Conservation (phyloP, 2,797 vertebrate genomes). For the Fringilla coelebs region DNA sequence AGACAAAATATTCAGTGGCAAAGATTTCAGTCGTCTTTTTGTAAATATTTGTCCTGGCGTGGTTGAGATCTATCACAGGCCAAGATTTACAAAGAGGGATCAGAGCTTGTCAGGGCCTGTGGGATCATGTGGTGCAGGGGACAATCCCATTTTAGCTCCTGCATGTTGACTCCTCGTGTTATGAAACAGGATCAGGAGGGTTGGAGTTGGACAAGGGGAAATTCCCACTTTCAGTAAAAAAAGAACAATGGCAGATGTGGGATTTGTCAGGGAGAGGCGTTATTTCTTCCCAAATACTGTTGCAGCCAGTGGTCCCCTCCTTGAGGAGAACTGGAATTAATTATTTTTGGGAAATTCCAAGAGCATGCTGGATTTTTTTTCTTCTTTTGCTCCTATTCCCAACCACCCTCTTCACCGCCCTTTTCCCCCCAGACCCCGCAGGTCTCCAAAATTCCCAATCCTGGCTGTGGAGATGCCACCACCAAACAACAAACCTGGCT, state of each 20-base stretch:
- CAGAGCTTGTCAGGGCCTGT: background rate
- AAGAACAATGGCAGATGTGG: background rate
- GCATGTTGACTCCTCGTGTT: fast-evolving
- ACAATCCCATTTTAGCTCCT: background rate
- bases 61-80: background rate
- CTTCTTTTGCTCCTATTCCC: background rate
- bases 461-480: background rate
- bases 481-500: background rate
- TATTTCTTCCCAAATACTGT: background rate
- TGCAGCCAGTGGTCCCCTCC: too few species aligned
- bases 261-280: background rate
- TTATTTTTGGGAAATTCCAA: background rate
- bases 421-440: background rate
- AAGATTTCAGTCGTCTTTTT: fast-evolving
- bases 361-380: background rate
- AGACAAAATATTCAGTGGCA: background rate
- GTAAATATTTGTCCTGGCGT: background rate
- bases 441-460: background rate
- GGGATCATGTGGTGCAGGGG: background rate
- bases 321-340: background rate
- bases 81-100: background rate
- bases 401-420: too few species aligned
- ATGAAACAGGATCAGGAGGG: background rate
- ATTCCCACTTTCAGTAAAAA: background rate
- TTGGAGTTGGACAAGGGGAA: background rate